Conservation (phyloP, 1,140 invertebrate species). For the Lamellibrachia luymesi region DNA sequence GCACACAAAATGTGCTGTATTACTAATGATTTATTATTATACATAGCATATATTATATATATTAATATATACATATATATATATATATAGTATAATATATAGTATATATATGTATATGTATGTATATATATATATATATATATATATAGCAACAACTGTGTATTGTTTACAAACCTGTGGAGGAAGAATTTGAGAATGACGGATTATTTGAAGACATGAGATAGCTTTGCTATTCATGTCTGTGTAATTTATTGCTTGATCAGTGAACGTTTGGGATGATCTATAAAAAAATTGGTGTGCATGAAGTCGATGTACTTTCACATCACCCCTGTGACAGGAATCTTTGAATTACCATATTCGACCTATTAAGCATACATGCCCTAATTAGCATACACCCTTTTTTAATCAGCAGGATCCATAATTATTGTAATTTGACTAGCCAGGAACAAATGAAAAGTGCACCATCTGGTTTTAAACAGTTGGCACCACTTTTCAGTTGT, state of each 20-base stretch:
- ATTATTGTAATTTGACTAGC: too few relatives aligned
- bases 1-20: not conserved
- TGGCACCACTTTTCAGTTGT: too few relatives aligned
- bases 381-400: too few relatives aligned
- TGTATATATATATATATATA: not conserved
- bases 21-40: not conserved
- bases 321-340: too few relatives aligned
- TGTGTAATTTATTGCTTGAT: not conserved
- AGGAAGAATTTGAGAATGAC: not conserved
- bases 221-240: not conserved
- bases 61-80: not conserved
- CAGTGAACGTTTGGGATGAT: not conserved
- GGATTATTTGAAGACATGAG: not conserved
- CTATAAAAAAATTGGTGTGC: too few relatives aligned
- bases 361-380: too few relatives aligned
- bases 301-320: too few relatives aligned
- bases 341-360: too few relatives aligned
- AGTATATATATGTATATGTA: not conserved
- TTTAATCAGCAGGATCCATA: too few relatives aligned
- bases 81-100: not conserved
- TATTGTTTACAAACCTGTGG: not conserved
- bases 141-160: not conserved
- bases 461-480: too few relatives aligned
- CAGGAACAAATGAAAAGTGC: too few relatives aligned
- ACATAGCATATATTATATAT: not conserved